phyloP scores from a whole-genome alignment of 2,113 vertebrate species.

The Dipodomys stephensi region DNA sequence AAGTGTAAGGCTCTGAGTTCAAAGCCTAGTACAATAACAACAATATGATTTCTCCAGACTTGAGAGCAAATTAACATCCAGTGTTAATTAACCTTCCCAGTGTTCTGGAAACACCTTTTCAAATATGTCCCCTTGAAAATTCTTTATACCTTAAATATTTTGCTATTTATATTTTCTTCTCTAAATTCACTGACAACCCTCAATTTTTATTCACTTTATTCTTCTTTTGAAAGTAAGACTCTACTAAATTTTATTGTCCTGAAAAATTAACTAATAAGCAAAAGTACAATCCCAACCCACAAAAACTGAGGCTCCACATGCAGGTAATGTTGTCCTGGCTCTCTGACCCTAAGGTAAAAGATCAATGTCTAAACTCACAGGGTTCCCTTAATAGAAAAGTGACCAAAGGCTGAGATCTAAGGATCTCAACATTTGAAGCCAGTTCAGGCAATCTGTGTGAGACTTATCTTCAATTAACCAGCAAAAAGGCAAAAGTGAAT shows the following conservation, averaged over 20 bases:
- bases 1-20: no score
- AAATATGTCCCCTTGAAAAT: not conserved
- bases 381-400: slow-evolving; percentile 35
- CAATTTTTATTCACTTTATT: not conserved
- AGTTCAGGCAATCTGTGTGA: no score
- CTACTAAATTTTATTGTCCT: no score
- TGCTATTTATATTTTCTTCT: not conserved
- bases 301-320: not conserved
- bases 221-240: not conserved
- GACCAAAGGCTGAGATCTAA: not conserved
- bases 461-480: no score
- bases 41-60: not conserved
- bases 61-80: not conserved
- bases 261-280: not conserved
- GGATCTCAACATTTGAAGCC: no score
- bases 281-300: not conserved
- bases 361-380: not conserved
- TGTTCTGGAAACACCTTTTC: not conserved
- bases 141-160: not conserved
- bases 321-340: no score
- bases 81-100: not conserved
- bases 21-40: no score
- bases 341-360: no score
- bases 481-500: no score
- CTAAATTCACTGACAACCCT: not conserved